Conservation (phyloP, 1,140 invertebrate species). For the Epicauta chinensis region DNA sequence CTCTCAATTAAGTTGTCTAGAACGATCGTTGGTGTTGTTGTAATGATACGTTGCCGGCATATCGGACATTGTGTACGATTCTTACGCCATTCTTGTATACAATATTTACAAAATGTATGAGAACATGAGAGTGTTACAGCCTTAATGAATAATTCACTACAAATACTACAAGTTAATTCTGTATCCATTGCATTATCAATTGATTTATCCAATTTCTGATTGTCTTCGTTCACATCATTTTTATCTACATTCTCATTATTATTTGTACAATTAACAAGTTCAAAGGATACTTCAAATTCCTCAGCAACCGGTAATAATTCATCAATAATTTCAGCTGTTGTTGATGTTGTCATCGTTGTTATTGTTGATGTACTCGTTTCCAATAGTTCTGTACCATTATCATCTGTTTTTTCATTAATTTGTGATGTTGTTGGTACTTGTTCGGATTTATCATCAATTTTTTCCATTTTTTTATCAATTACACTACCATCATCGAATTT, state of each 20-base stretch:
- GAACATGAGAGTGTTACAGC: conserved; percentile 68
- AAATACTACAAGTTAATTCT: conserved; percentile 72
- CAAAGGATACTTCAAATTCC: neutral
- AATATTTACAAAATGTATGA: conserved; percentile 71
- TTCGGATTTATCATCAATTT: no score
- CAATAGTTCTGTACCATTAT: no score
- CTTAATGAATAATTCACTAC: conserved; percentile 67
- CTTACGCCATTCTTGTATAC: conserved; percentile 66
- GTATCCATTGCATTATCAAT: conserved; percentile 60
- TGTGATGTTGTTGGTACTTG: neutral
- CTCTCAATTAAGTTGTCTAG: conserved; percentile 24
- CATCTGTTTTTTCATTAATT: neutral
- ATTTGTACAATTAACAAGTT: neutral
- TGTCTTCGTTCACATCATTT: neutral
- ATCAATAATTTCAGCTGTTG: neutral
- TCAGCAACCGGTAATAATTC: neutral
- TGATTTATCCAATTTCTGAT: conserved; percentile 36
- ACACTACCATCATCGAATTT: neutral
- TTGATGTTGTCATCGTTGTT: no score
- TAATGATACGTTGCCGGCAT: conserved; percentile 48
- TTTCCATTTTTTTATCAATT: neutral
- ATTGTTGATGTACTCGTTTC: no score
- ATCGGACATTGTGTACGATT: conserved; percentile 68
- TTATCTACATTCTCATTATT: neutral
- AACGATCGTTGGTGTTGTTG: conserved; percentile 25